phyloP scores from a whole-genome alignment of 2,113 vertebrate genomes.

The Leucopsar rothschildi region DNA sequence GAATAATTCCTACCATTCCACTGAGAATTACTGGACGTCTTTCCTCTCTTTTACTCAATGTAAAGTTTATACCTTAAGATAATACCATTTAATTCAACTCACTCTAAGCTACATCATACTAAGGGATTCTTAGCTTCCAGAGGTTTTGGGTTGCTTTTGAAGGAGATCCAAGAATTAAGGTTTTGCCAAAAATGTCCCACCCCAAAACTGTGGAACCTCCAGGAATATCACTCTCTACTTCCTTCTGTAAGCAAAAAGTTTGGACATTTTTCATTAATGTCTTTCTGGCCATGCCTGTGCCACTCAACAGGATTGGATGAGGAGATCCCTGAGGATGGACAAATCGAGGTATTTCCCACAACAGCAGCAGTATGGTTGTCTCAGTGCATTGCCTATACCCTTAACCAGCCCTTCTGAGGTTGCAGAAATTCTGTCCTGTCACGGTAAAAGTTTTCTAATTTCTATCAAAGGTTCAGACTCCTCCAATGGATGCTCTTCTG shows the following conservation, averaged over 20 bases:
- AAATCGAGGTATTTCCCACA: not conserved
- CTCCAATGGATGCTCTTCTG: not conserved
- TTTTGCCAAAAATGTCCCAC: not conserved
- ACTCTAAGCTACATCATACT: not conserved
- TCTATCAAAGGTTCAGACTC: not conserved
- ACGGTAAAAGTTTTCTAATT: not conserved
- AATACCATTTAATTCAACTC: not conserved
- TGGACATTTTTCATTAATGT: not conserved
- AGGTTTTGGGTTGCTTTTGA: not conserved
- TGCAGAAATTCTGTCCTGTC: not conserved
- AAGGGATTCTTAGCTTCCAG: not conserved
- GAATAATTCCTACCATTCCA: not conserved
- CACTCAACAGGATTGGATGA: not conserved
- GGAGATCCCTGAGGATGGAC: not conserved
- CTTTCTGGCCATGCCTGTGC: not conserved
- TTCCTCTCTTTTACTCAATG: not conserved
- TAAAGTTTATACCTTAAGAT: not conserved
- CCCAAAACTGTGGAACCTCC: not conserved
- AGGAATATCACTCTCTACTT: not conserved
- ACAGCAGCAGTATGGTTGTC: not conserved
- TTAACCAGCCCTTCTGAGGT: not conserved
- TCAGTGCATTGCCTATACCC: not conserved
- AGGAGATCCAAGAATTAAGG: not conserved
- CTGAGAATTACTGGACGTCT: accelerated
- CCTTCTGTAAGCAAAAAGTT: not conserved